Evolutionary conservation across 2,113 vertebrate species (phyloP), one percentile per base, ranked within the genome.

Genomic region (Enhydra lutris): DNA sequence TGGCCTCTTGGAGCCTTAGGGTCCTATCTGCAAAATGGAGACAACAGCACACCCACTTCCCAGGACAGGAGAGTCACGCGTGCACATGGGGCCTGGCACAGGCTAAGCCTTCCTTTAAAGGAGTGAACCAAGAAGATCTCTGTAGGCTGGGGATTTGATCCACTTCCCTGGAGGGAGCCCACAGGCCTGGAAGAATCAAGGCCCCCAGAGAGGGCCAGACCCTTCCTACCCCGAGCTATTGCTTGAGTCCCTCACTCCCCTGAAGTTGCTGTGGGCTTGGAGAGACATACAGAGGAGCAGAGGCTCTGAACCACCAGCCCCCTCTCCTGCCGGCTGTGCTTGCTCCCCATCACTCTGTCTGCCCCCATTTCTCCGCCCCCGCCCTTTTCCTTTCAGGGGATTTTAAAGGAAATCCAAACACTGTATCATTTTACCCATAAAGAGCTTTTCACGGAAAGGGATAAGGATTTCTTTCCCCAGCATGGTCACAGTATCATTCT

Each of bases 391-490:
- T 79, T 76, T 74, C 47, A 59, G 36, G 36, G 79, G 39, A 76
- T 67, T 78, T 57, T 67, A 82, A 78, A 94, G 82, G 90, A 94
- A 91, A 95, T 73, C 47, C 10, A 71, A 80, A 83, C n/a, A 52
- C 50, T 1, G 0, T 9, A 12, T 81, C 29, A 8, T 95, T 76
- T 91, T 71, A 85, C 65, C 59, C 55, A 85, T 29, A 78, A 84
- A 47, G 82, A 81, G 8, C 50, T 67, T 76, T 39, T 29, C 65
- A 79, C 50, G 73, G 45, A 80, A 89, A 76, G 86, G 31, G 34
- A 39, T 13, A 65, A 63, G 31, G 29, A n/a, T 15, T 31, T 29
- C 24, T 13, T 0, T 1, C 7, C 42, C 15, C 5, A 11, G 39
- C 31, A 34, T 61, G 94, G 82, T 59, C 45, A 45, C 17, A 76